These are phyloP conservation scores for Psophia crepitans DNA, from an alignment of 2,113 vertebrate species.

Conservation along the genomic window DNA sequence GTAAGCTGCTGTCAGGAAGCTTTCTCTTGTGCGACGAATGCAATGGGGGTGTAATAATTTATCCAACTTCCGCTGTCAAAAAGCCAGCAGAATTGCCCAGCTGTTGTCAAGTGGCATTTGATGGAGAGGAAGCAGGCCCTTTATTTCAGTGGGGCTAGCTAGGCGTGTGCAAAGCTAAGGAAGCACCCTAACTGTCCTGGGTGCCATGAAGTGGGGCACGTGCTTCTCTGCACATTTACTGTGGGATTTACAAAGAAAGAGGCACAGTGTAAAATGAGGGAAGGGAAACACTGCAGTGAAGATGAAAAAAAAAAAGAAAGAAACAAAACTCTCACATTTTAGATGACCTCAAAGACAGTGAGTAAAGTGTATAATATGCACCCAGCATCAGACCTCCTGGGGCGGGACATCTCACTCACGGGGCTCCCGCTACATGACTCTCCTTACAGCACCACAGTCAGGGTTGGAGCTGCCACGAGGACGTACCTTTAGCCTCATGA, in stretches of 20 bases:
- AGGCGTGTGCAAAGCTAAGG: not conserved
- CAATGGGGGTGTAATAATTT: not conserved
- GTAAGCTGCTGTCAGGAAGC: not conserved
- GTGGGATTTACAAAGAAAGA: not conserved
- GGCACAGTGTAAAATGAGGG: not conserved
- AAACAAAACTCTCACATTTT: not conserved
- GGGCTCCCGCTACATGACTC: not conserved
- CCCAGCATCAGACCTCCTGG: not conserved
- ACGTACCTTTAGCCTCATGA: not conserved
- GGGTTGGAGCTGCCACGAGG: not conserved
- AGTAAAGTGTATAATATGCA: not conserved
- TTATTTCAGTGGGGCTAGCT: not conserved
- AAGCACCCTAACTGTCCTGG: not conserved
- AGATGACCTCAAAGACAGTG: not conserved
- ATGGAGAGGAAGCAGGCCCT: not conserved
- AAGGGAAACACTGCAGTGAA: not conserved
- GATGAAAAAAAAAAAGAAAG: not conserved
- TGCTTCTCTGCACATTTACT: not conserved
- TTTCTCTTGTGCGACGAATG: not conserved
- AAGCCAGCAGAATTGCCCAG: not conserved
- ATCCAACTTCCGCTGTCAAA: not conserved
- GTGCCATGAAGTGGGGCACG: fast-evolving
- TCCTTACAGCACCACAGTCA: not conserved
- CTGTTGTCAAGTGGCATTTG: not conserved
- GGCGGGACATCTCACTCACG: not conserved